Conservation (phyloP, 2,888 invertebrate genomes). For the Digitonthophagus gazella region DNA sequence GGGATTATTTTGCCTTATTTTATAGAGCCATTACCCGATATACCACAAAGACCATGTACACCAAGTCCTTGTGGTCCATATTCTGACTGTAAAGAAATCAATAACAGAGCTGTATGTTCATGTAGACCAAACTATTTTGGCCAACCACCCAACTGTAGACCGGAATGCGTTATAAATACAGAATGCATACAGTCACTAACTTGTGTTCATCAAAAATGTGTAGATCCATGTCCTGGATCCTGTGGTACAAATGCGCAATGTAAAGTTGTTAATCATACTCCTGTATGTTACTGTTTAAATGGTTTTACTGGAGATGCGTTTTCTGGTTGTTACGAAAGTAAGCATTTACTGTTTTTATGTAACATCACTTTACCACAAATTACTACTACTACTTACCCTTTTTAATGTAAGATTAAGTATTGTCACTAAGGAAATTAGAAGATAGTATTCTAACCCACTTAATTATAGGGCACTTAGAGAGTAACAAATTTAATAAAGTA, state of each 20-base stretch:
- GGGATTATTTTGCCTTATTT: slow-evolving; percentile 35
- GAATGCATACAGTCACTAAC: slow-evolving; percentile 72
- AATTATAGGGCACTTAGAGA: too few relatives aligned
- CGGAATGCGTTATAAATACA: slow-evolving; percentile 71
- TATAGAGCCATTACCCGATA: slow-evolving; percentile 40
- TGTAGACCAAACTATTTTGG: slow-evolving; percentile 74
- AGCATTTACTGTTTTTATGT: slow-evolving; percentile 30
- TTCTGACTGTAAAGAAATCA: slow-evolving; percentile 68
- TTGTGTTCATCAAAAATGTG: slow-evolving; percentile 70
- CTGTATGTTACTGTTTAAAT: slow-evolving; percentile 69
- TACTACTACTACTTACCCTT: background rate
- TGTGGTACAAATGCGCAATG: slow-evolving; percentile 73
- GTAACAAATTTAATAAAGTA: too few relatives aligned
- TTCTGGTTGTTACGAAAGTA: slow-evolving; percentile 63
- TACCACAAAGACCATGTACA: slow-evolving; percentile 57
- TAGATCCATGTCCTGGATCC: slow-evolving; percentile 72
- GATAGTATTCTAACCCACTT: too few relatives aligned
- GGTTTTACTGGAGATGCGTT: slow-evolving; percentile 79
- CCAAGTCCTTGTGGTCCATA: slow-evolving; percentile 78
- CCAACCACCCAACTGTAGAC: slow-evolving; percentile 74
- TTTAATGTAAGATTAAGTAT: background rate
- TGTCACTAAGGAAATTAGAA: too few relatives aligned
- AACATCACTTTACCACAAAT: background rate
- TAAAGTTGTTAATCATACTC: slow-evolving; percentile 67
- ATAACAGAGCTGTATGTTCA: slow-evolving; percentile 70